These are phyloP conservation scores for Oncorhynchus kisutch DNA, from an alignment of 2,113 vertebrate species.

Conservation along the genomic window DNA sequence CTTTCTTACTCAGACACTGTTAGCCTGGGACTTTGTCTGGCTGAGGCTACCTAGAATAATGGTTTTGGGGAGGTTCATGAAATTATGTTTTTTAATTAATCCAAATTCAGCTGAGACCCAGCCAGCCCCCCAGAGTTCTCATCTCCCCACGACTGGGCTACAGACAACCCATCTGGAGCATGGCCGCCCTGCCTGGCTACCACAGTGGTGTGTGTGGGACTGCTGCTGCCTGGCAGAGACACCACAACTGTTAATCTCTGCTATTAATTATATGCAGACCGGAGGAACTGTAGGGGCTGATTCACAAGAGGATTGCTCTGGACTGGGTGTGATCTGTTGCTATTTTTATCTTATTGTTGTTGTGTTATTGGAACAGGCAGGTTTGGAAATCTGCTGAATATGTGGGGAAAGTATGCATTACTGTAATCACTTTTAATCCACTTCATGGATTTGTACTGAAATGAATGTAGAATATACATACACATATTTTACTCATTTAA, in stretches of 20 bases:
- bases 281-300: constrained; percentile 26
- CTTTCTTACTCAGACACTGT: neutral
- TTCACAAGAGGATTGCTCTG: constrained; percentile 7
- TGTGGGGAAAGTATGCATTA: neutral
- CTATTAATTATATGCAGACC: constrained; percentile 13
- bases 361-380: constrained; percentile 22
- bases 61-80: neutral
- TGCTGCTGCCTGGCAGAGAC: neutral
- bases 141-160: neutral
- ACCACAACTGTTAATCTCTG: constrained; percentile 33
- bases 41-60: neutral
- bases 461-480: neutral
- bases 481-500: neutral
- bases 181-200: neutral
- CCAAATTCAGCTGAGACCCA: no score
- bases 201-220: constrained; percentile 3
- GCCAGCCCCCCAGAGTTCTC: no score
- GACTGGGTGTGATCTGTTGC: constrained; percentile 13
- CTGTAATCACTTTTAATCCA: no score
- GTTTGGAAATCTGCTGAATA: constrained; percentile 42
- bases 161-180: constrained; percentile 54
- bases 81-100: constrained; percentile 9
- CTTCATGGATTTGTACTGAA: no score
- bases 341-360: constrained; percentile 27
- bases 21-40: neutral